Evolutionary conservation across 37 sponge, comb jelly and placozoan genomes (phyloP).

Genomic region (Chondrosia reniformis): DNA sequence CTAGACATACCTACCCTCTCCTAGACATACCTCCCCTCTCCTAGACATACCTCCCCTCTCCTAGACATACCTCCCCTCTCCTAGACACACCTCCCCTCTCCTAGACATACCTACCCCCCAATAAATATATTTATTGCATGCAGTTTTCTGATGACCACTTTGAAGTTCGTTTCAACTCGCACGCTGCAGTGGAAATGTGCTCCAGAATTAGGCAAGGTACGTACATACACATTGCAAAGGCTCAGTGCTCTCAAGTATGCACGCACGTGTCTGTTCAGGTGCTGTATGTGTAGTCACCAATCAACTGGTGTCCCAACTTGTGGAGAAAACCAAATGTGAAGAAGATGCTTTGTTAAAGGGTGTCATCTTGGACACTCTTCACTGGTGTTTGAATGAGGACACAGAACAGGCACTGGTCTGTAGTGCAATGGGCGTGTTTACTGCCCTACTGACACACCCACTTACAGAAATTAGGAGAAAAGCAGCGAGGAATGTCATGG

Average conservation of each 20-base stretch:
- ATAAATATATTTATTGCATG: neutral
- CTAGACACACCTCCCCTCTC: too few relatives aligned
- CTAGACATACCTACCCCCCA: too few relatives aligned
- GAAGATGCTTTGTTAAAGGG: slow-evolving; percentile 36
- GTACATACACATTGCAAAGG: neutral
- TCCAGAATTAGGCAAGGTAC: slow-evolving; percentile 3
- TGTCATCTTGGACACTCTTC: slow-evolving; percentile 75
- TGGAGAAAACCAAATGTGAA: slow-evolving; percentile 43
- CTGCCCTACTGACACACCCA: slow-evolving; percentile 51
- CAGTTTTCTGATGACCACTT: slow-evolving; percentile 24
- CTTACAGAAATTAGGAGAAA: slow-evolving; percentile 50
- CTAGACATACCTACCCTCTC: too few relatives aligned
- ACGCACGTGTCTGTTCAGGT: slow-evolving; percentile 14
- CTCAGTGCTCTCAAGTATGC: neutral
- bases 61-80: too few relatives aligned
- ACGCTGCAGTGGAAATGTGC: slow-evolving; percentile 9
- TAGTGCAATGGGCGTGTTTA: slow-evolving; percentile 56
- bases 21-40: too few relatives aligned
- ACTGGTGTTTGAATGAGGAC: slow-evolving; percentile 85
- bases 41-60: too few relatives aligned
- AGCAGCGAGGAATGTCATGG: slow-evolving; percentile 86
- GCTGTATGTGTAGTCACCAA: slow-evolving; percentile 2
- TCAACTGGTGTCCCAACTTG: slow-evolving; percentile 31
- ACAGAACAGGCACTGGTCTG: slow-evolving; percentile 65
- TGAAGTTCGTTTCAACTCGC: slow-evolving; percentile 9